Base-by-base conservation (phyloP, 2,797 vertebrate species). In the Eulemur coronatus region DNA sequence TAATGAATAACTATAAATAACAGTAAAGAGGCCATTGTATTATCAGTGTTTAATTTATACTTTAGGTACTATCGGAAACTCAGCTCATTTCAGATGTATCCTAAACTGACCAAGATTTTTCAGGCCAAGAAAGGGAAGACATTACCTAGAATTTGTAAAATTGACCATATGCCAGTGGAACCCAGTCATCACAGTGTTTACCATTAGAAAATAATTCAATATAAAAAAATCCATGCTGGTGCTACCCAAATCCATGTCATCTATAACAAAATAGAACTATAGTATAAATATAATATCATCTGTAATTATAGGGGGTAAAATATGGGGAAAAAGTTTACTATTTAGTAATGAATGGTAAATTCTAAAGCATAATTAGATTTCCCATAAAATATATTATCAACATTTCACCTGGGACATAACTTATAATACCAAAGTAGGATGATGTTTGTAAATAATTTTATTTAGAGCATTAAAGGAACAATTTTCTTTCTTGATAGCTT, bases 401-500 rank as follows among this genome's bases (percentile, higher is more conserved):
- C 14, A 52, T 97, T 94, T 95, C 30, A 80, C 50, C 52, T 85
- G 38, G 41, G n/a, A 69, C 28, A 59, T 69, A 50, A 93, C 69
- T 70, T 48, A 67, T 33, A 86, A 73, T 70, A 69, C 26, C 26
- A 35, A 55, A 67, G 8, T 84, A 69, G 38, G 2, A 8, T 30
- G 3, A 65, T 59, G 15, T 73, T 84, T 92, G 43, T 52, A 75
- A 91, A 96, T 67, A 70, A 70, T 43, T 50, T 26, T 43, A 48
- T n/a, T 57, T 89, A 93, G 38, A 69, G 79, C 26, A 26, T 0
- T 2, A 85, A 38, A 95, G 69, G 63, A 82, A 76, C 24, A 26
- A 65, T 46, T 84, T 89, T 59, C 38, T 65, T 75, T 65, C 81
- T 86, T 61, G 24, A 26, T 61, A 78, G 70, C 33, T 87, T 69